Evolutionary conservation across 37 sponge, comb jelly and placozoan genomes (phyloP).

Genomic region (Eunapius fragilis): DNA sequence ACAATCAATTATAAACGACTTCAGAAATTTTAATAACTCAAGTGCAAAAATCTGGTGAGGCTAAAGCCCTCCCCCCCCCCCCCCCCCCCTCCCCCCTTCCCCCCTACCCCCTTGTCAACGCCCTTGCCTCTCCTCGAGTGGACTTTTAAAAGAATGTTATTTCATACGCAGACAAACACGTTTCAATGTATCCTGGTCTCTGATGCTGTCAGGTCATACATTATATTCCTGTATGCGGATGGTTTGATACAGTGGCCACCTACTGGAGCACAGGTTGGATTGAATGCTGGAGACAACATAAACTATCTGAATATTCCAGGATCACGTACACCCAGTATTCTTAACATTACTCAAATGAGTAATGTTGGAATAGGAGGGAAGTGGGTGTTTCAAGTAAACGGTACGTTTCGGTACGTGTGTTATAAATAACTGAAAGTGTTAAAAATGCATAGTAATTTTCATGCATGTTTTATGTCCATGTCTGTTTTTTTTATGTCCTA

Average conservation of each 20-base stretch:
- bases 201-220: not conserved
- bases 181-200: not conserved
- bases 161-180: not conserved
- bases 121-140: no score
- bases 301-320: not conserved
- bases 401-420: not conserved
- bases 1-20: no score
- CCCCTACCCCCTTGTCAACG: no score
- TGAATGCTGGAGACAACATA: not conserved
- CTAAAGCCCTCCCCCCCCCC: no score
- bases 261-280: not conserved
- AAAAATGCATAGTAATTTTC: no score
- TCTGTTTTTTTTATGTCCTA: not conserved
- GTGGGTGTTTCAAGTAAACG: not conserved
- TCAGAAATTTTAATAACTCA: no score
- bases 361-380: not conserved
- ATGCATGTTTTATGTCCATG: not conserved
- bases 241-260: not conserved
- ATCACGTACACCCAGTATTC: not conserved
- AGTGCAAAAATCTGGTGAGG: no score
- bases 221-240: not conserved
- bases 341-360: not conserved
- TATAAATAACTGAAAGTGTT: no score
- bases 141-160: no score
- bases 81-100: no score